These are phyloP conservation scores for Hydropsyche tenuis DNA, from an alignment of 1,140 invertebrate species.

Conservation along the genomic window DNA sequence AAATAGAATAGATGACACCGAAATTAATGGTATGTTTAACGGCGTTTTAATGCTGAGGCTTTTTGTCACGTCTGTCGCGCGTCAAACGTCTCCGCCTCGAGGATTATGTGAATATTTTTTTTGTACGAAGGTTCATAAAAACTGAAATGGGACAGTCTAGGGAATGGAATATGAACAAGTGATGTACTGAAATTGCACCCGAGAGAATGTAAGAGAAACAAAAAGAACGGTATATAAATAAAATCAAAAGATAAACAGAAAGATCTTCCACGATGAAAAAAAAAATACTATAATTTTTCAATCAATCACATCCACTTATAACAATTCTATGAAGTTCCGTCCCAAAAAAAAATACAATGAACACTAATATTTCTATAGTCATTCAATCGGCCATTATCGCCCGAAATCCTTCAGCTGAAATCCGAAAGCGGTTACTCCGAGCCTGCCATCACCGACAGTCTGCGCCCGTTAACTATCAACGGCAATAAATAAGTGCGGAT, in stretches of 20 bases:
- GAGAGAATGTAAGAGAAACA: no score
- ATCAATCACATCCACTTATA: no score
- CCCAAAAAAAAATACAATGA: not conserved
- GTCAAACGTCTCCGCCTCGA: conserved; percentile 17
- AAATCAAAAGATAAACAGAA: no score
- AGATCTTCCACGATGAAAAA: no score
- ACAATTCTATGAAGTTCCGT: no score
- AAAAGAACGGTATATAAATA: no score
- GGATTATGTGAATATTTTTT: not conserved
- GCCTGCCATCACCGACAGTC: conserved; percentile 14
- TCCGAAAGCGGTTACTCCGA: not conserved
- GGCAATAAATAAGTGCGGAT: conserved; percentile 48
- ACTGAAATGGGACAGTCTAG: no score
- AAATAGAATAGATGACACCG: conserved; percentile 41
- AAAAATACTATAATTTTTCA: no score
- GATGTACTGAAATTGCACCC: no score
- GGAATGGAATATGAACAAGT: no score
- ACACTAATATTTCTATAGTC: not conserved
- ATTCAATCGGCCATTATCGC: not conserved
- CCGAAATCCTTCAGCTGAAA: not conserved
- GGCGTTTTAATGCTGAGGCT: conserved; percentile 28
- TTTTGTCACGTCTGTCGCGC: conserved; percentile 16
- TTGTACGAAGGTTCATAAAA: no score
- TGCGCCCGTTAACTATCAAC: conserved; percentile 39
- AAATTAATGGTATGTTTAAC: conserved; percentile 44